Base-by-base conservation (phyloP, 2,113 vertebrate genomes). In the Turdus rufiventris region DNA sequence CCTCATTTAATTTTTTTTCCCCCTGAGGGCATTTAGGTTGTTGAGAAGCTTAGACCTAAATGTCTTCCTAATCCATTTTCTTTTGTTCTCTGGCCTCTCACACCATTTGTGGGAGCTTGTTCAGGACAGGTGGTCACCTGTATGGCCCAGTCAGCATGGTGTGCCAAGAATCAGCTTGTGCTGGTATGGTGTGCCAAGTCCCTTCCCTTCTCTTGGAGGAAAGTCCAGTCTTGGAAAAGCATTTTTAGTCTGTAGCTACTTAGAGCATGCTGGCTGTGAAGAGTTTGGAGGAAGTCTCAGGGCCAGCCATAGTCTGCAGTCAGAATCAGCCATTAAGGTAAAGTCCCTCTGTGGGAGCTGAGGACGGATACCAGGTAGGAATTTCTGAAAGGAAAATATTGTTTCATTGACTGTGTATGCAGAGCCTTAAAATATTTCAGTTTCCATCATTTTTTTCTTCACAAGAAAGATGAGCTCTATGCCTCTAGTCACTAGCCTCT, bases 141-240 rank as follows among this genome's bases (percentile, higher is more conserved):
- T 4, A 8, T 45, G 23, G 23, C 42, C 62, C 4, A 25, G 36
- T 36, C 9, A 3, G 40, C 0, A 0, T 1, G 19, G 25, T 3
- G 2, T 54, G 31, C 54, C 6, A 15, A 54, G 17, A 36, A 17
- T 65, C 67, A 62, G 13, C 14, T 50, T 45, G 53, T 50, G 34
- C 19, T 76, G 36, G 5, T 40, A 18, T 17, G 25, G 16, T 0
- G 0, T 80, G 43, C 45, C 70, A 73, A n/a, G 51, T 47, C 56
- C 17, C 15, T 76, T 77, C 38, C 42, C 15, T 34, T 45, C 34
- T 76, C 34, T 24, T 33, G 38, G 53, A 70, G 56, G 16, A 34
- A 79, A 43, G 23, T 48, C n/a, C 31, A 21, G 38, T 62, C 38
- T 57, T 82, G 40, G 40, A 33, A 93, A 45, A 68, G 31, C n/a